Conservation (phyloP, 1,140 invertebrate species). For the Trachymyrmex cornetzi region DNA sequence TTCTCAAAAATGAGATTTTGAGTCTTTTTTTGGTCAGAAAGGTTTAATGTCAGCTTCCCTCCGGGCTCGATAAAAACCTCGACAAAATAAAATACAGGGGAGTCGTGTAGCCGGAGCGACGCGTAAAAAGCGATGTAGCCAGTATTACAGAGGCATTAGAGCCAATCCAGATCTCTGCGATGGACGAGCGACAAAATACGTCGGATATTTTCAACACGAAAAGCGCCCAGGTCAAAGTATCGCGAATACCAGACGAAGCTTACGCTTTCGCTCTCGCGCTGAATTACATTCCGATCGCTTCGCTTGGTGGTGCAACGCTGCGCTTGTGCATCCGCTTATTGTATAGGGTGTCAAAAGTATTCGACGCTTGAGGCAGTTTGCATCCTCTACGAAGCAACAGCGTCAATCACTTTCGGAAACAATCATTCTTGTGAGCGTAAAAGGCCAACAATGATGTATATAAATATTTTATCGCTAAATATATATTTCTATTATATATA, state of each 20-base stretch:
- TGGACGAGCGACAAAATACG: conserved; percentile 59
- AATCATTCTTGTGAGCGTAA: not conserved
- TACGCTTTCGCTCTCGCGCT: conserved; percentile 57
- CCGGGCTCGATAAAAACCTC: conserved; percentile 46
- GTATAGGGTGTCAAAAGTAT: conserved; percentile 51
- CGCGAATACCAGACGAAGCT: conserved; percentile 53
- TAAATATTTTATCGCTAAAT: not conserved
- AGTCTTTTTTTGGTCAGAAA: conserved; percentile 61
- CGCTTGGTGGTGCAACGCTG: conserved; percentile 20
- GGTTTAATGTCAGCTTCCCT: conserved; percentile 45
- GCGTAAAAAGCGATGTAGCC: conserved; percentile 63
- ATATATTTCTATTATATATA: too few relatives aligned
- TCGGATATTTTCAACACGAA: conserved; percentile 55
- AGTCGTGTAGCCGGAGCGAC: conserved; percentile 50
- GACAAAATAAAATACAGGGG: conserved; percentile 60
- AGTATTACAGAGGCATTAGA: conserved; percentile 61
- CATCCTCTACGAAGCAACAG: not conserved
- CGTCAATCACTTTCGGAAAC: conserved; percentile 21
- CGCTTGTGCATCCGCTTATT: conserved; percentile 45
- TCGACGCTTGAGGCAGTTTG: not conserved
- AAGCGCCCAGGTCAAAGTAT: conserved; percentile 56
- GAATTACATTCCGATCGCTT: conserved; percentile 62
- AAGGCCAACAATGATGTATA: too few relatives aligned
- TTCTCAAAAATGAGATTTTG: conserved; percentile 48
- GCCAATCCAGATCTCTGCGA: conserved; percentile 61